Conservation (phyloP, 2,888 invertebrate genomes). For the Acanthopleura granulata region DNA sequence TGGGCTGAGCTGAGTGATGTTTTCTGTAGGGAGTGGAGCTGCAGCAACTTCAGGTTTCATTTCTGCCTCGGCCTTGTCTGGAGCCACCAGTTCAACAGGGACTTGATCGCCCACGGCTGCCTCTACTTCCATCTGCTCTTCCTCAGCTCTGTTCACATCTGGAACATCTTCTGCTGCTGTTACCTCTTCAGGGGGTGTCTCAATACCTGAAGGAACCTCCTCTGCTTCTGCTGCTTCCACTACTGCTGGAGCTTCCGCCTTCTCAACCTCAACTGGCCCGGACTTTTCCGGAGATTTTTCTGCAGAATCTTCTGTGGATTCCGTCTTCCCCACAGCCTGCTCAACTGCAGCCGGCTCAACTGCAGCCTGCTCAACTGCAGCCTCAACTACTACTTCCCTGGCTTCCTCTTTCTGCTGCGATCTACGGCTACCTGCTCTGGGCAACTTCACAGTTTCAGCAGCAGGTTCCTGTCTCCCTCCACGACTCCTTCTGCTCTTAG, state of each 20-base stretch:
- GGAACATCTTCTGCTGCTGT: neutral
- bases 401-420: neutral
- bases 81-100: constrained; percentile 2
- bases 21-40: neutral
- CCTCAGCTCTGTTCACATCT: constrained; percentile 13
- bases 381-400: neutral
- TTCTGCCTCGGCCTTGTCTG: constrained; percentile 13
- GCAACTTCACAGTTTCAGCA: constrained; percentile 12
- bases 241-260: neutral
- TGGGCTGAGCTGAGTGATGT: neutral
- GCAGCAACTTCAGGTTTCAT: constrained; percentile 13
- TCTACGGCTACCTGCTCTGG: neutral
- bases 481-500: constrained; percentile 14
- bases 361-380: neutral
- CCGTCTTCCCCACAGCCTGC: neutral
- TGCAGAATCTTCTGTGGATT: neutral
- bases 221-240: neutral
- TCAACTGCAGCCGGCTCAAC: neutral
- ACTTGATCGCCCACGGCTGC: constrained; percentile 21
- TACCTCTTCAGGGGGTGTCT: constrained; percentile 2
- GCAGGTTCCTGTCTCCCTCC: constrained; percentile 19
- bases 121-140: constrained; percentile 21
- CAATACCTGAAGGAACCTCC: constrained; percentile 1
- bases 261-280: neutral
- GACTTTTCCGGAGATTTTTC: neutral